phyloP scores from a whole-genome alignment of 2,888 invertebrate species.

The Odontocerum albicorne region DNA sequence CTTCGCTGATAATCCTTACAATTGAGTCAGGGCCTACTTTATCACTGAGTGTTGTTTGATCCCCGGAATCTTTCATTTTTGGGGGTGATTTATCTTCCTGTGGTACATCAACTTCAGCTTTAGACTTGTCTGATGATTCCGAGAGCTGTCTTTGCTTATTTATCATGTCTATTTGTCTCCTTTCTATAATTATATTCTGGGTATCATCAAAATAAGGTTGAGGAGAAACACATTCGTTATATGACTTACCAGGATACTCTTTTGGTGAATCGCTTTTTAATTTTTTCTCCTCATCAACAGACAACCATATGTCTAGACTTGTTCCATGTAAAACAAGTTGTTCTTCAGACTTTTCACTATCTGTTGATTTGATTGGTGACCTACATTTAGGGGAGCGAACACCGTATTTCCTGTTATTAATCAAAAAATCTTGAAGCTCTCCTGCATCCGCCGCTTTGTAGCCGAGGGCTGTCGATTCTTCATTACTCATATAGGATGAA shows the following conservation, averaged over 20 bases:
- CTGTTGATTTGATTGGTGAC: constrained; percentile 39
- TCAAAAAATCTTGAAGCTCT: constrained; percentile 33
- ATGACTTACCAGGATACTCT: constrained; percentile 28
- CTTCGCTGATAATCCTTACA: constrained; percentile 62
- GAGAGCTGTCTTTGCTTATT: constrained; percentile 58
- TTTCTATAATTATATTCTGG: constrained; percentile 62
- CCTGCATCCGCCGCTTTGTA: constrained; percentile 3
- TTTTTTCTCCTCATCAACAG: constrained; percentile 44
- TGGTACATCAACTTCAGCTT: constrained; percentile 43
- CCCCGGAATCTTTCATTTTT: constrained; percentile 44
- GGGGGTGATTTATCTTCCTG: constrained; percentile 40
- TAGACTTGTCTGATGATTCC: constrained; percentile 42
- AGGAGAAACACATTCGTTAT: constrained; percentile 32
- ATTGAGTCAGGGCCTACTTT: constrained; percentile 47
- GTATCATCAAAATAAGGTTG: constrained; percentile 45
- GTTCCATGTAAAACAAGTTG: constrained; percentile 47
- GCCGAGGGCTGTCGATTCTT: constrained; percentile 52
- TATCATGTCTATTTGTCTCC: constrained; percentile 62
- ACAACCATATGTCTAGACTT: constrained; percentile 50
- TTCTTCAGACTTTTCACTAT: constrained; percentile 42
- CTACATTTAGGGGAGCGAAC: constrained; percentile 40
- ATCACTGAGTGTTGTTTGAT: constrained; percentile 41
- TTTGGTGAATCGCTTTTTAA: constrained; percentile 39
- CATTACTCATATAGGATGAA: constrained; percentile 53
- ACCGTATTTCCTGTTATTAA: constrained; percentile 34